phyloP scores from a whole-genome alignment of 2,113 vertebrate genomes.

The Willisornis vidua region DNA sequence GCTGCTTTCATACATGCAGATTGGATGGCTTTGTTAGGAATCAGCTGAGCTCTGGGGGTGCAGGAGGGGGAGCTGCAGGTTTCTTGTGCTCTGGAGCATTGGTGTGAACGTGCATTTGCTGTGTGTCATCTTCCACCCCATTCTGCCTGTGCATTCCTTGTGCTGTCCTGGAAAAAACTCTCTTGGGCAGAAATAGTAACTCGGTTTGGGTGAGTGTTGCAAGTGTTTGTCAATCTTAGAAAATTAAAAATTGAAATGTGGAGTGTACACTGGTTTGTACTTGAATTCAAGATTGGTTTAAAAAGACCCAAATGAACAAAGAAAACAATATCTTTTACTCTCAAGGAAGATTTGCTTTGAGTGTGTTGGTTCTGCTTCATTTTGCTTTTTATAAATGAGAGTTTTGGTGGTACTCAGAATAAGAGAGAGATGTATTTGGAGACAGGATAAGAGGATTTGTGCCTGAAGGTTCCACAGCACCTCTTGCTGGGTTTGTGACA shows the following conservation, averaged over 20 bases:
- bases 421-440: rapidly evolving
- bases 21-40: neutral
- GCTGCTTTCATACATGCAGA: neutral
- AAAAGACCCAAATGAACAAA: neutral
- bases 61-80: neutral
- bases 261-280: neutral
- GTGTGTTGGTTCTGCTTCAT: neutral
- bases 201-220: neutral
- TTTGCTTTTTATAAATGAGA: neutral
- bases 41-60: neutral
- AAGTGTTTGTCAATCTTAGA: neutral
- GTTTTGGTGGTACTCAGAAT: neutral
- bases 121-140: neutral
- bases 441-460: neutral
- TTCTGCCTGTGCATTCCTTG: neutral
- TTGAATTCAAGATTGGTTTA: neutral
- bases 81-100: neutral
- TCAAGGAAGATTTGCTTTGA: neutral
- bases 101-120: rapidly evolving
- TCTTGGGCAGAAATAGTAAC: neutral
- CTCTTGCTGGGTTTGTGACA: neutral
- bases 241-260: neutral
- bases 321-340: neutral
- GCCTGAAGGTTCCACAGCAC: neutral
- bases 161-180: neutral